These are phyloP conservation scores for Sinocyclocheilus maitianheensis DNA, from an alignment of 2,113 vertebrate genomes.

Conservation along the genomic window DNA sequence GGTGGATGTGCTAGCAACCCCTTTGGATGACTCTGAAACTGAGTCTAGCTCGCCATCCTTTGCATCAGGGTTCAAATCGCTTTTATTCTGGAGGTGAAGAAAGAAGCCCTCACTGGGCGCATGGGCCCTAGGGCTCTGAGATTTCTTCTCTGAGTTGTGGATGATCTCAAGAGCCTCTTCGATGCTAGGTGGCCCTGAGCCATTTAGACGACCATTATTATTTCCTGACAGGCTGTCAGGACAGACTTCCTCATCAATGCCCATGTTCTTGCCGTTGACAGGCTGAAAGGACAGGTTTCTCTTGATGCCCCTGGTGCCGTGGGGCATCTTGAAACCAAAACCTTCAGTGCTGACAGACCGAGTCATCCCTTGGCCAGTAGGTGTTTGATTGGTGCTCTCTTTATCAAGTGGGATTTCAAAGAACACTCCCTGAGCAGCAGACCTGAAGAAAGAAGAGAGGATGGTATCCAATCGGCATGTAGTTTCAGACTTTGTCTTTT, in stretches of 20 bases:
- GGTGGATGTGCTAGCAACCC: constrained; percentile 82
- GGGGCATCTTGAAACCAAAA: constrained; percentile 79
- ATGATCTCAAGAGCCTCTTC: constrained; percentile 94
- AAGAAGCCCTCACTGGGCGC: constrained; percentile 90
- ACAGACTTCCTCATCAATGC: constrained; percentile 86
- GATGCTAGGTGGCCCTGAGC: constrained; percentile 81
- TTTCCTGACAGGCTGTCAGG: constrained; percentile 64
- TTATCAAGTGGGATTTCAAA: constrained; percentile 97
- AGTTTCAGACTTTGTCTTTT: neutral
- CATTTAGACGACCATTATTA: constrained; percentile 68
- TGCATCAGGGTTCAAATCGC: constrained; percentile 70
- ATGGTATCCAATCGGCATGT: neutral
- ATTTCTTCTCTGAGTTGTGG: constrained; percentile 81
- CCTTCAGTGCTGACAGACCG: constrained; percentile 93
- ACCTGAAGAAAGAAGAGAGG: constrained; percentile 72
- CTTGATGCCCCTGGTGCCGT: constrained; percentile 79
- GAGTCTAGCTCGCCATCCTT: constrained; percentile 71
- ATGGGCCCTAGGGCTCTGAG: constrained; percentile 69
- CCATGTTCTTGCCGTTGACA: constrained; percentile 83
- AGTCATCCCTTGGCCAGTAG: constrained; percentile 78
- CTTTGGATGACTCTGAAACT: constrained; percentile 80
- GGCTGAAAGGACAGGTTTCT: constrained; percentile 90
- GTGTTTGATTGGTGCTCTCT: constrained; percentile 73
- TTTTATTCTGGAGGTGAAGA: constrained; percentile 83
- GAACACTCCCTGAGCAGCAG: constrained; percentile 91